Conservation (phyloP, 1,140 invertebrate species). For the Nasonia longicornis region DNA sequence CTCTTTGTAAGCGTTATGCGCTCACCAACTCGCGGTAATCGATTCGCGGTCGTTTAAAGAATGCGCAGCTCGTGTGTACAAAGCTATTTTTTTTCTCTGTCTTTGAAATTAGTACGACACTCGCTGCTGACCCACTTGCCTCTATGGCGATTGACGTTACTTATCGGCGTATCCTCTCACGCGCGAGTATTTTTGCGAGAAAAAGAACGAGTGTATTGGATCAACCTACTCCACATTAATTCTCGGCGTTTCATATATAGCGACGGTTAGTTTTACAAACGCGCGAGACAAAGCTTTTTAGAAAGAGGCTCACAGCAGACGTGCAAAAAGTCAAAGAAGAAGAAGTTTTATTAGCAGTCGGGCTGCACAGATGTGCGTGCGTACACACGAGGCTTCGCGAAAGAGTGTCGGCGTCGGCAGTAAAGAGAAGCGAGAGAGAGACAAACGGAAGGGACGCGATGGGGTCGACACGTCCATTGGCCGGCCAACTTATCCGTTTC, state of each 20-base stretch:
- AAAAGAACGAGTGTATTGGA: too few species aligned
- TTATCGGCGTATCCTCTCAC: neutral
- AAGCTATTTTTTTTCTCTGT: neutral
- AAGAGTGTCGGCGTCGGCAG: neutral
- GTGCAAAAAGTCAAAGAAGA: neutral
- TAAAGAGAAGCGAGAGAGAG: neutral
- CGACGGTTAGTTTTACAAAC: too few species aligned
- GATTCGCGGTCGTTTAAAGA: slow-evolving; percentile 7
- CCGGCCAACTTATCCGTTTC: slow-evolving; percentile 39
- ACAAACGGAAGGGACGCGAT: slow-evolving; percentile 27
- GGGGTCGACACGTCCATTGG: neutral
- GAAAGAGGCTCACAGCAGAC: neutral
- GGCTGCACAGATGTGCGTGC: slow-evolving; percentile 9
- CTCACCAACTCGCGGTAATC: neutral
- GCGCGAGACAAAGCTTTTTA: neutral
- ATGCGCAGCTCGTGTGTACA: neutral
- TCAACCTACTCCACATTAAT: too few species aligned
- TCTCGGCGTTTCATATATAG: too few species aligned
- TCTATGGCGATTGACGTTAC: neutral
- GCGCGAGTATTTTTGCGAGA: neutral
- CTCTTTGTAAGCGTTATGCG: slow-evolving; percentile 19
- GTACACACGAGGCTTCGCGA: neutral
- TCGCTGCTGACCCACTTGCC: slow-evolving; percentile 1
- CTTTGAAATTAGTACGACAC: neutral
- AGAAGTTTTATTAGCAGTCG: neutral